These are phyloP conservation scores for Orchesella flavescens DNA, from an alignment of 2,888 invertebrate genomes.

Conservation along the genomic window DNA sequence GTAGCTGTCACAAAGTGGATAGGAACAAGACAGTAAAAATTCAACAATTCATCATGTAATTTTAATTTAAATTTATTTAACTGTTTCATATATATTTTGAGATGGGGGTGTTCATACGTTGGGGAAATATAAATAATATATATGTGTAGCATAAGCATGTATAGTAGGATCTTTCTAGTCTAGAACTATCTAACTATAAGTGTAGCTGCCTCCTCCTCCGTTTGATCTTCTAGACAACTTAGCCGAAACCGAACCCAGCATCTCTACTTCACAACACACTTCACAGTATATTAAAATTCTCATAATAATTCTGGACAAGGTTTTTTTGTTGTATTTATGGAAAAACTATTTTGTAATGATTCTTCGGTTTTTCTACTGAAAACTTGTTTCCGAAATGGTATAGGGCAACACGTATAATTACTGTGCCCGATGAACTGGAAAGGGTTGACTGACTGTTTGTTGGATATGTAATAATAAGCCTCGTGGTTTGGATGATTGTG, in stretches of 20 bases:
- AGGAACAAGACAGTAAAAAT: slow-evolving; percentile 57
- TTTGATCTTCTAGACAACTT: not conserved
- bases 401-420: slow-evolving; percentile 34
- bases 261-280: no score
- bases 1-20: slow-evolving; percentile 57
- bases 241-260: no score
- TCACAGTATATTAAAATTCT: no score
- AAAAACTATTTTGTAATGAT: not conserved
- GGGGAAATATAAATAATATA: not conserved
- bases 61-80: slow-evolving; percentile 63
- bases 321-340: not conserved
- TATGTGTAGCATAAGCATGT: slow-evolving; percentile 1
- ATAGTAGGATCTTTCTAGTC: not conserved
- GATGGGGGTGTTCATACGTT: not conserved
- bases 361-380: not conserved
- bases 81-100: not conserved
- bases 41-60: slow-evolving; percentile 57
- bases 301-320: not conserved
- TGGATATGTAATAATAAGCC: not conserved
- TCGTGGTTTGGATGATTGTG: slow-evolving; percentile 53
- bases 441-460: slow-evolving; percentile 48
- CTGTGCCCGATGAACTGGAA: slow-evolving; percentile 49
- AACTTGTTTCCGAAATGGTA: not conserved
- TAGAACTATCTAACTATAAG: not conserved
- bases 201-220: no score